Conservation (phyloP, 2,888 invertebrate species). For the Arctia plantaginis region DNA sequence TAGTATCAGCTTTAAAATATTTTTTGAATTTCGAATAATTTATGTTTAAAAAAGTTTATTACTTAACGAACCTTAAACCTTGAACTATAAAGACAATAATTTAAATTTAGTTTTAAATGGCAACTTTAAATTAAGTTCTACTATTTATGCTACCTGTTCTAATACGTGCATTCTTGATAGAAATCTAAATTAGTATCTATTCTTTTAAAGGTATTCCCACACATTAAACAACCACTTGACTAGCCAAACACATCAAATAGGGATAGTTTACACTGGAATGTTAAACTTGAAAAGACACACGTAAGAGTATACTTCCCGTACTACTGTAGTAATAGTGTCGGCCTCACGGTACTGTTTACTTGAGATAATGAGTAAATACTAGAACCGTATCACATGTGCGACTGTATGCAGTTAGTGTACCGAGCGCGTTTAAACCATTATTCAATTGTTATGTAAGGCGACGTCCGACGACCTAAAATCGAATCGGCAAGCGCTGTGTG, state of each 20-base stretch:
- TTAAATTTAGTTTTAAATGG: background rate
- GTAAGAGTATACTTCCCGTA: slow-evolving; percentile 29
- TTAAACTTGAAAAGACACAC: slow-evolving; percentile 10
- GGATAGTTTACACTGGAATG: slow-evolving; percentile 18
- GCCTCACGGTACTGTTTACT: slow-evolving; percentile 29
- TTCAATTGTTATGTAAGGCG: slow-evolving; percentile 81
- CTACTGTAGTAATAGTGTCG: slow-evolving; percentile 19
- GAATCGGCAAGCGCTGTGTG: slow-evolving; percentile 50
- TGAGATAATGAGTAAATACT: slow-evolving; percentile 47
- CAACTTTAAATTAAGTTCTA: background rate
- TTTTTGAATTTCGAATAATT: background rate
- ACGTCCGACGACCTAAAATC: slow-evolving; percentile 77
- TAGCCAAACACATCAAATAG: slow-evolving; percentile 19
- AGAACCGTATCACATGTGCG: slow-evolving; percentile 34
- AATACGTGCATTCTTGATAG: background rate
- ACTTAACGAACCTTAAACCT: background rate
- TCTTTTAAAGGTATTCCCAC: slow-evolving; percentile 6
- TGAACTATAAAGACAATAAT: too few relatives aligned
- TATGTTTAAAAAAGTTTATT: background rate
- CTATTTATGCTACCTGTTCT: background rate
- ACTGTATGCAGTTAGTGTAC: slow-evolving; percentile 45
- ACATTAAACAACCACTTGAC: slow-evolving; percentile 20
- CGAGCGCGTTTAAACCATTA: slow-evolving; percentile 65
- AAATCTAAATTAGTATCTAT: slow-evolving; percentile 1
- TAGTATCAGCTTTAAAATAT: background rate